Conservation (phyloP, 2,888 invertebrate species). For the Netelia virgata region DNA sequence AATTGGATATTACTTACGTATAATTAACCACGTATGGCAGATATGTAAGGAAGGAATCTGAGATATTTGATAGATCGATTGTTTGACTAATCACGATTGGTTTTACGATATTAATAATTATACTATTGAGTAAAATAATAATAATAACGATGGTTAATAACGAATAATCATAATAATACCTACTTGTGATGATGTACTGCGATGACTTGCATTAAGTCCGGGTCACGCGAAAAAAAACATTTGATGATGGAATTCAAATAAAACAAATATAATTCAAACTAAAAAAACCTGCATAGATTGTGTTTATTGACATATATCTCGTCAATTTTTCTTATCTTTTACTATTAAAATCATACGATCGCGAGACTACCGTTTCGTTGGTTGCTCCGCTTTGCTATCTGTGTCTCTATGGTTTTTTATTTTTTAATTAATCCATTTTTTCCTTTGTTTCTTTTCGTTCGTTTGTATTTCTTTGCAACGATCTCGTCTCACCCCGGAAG, state of each 20-base stretch:
- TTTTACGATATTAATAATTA: slow-evolving; percentile 79
- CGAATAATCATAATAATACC: slow-evolving; percentile 83
- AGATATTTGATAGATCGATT: slow-evolving; percentile 74
- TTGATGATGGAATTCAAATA: slow-evolving; percentile 85
- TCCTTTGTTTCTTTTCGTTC: slow-evolving; percentile 57
- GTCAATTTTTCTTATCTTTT: slow-evolving; percentile 64
- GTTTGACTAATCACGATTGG: slow-evolving; percentile 75
- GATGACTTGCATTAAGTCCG: slow-evolving; percentile 84
- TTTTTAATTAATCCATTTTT: slow-evolving; percentile 13
- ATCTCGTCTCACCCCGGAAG: background rate
- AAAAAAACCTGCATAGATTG: slow-evolving; percentile 82
- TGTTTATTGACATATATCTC: slow-evolving; percentile 76
- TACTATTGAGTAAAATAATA: slow-evolving; percentile 79
- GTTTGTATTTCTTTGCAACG: slow-evolving; percentile 51
- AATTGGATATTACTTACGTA: slow-evolving; percentile 77
- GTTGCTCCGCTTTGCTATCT: slow-evolving; percentile 6
- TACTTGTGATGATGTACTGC: slow-evolving; percentile 84
- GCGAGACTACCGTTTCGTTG: slow-evolving; percentile 37
- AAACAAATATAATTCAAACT: slow-evolving; percentile 84
- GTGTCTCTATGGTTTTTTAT: slow-evolving; percentile 7
- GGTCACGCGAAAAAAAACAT: slow-evolving; percentile 83
- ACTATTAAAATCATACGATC: slow-evolving; percentile 40
- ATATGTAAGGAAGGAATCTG: slow-evolving; percentile 69
- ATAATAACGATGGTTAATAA: slow-evolving; percentile 82
- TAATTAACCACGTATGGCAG: slow-evolving; percentile 73